Evolutionary conservation across 2,113 vertebrate species (phyloP).

Genomic region (Strigops habroptila): DNA sequence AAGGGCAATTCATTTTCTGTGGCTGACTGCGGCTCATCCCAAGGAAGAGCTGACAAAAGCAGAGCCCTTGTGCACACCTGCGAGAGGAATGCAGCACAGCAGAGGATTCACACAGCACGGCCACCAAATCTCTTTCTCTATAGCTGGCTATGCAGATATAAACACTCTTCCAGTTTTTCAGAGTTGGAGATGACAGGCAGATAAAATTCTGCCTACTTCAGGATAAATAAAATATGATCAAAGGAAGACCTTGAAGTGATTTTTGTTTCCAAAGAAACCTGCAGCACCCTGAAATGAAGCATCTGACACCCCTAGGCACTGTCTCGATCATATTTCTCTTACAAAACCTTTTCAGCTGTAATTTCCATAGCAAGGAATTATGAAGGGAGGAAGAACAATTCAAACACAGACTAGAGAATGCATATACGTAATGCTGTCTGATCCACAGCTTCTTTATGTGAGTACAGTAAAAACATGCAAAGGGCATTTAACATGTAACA

Average conservation of each 20-base stretch:
- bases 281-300: neutral
- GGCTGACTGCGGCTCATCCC: neutral
- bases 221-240: neutral
- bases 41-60: neutral
- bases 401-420: neutral
- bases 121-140: neutral
- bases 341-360: neutral
- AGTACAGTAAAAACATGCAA: neutral
- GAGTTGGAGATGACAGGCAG: neutral
- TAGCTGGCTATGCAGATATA: neutral
- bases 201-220: neutral
- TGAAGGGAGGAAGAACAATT: neutral
- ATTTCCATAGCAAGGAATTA: neutral
- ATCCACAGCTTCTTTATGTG: neutral
- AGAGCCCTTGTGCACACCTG: neutral
- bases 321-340: neutral
- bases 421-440: accelerated
- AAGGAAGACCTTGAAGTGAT: neutral
- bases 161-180: neutral
- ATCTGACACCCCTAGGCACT: neutral
- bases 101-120: neutral
- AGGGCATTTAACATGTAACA: neutral
- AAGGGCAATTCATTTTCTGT: neutral
- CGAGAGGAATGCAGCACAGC: neutral
- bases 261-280: neutral